Percentiles rank a stretch among this genome's conserved stretches.
phyloP scores from a whole-genome alignment of 2,888 invertebrate species.

The Metellina segmentata region DNA sequence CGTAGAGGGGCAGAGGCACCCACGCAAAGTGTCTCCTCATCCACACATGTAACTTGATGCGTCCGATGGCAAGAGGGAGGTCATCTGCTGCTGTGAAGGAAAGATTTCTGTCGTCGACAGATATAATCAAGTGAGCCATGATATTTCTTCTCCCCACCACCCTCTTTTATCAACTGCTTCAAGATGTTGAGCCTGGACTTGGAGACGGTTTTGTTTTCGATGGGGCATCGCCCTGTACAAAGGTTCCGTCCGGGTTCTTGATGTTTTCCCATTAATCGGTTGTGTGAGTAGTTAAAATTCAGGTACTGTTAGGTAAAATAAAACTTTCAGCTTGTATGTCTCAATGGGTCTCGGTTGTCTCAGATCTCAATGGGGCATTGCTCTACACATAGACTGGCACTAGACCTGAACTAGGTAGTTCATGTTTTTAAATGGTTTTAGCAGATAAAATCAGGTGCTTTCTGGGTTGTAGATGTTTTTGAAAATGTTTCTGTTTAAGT shows the following conservation, averaged over 20 bases:
- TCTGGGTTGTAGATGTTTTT: too few relatives aligned
- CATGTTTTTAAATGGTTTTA: too few relatives aligned
- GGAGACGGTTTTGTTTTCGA: slow-evolving; percentile 20
- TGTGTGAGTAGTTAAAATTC: neutral
- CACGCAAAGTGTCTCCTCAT: slow-evolving; percentile 26
- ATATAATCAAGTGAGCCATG: slow-evolving; percentile 45
- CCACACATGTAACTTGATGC: slow-evolving; percentile 63
- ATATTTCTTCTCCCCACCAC: slow-evolving; percentile 53
- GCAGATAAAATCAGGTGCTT: too few relatives aligned
- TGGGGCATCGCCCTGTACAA: slow-evolving; percentile 11
- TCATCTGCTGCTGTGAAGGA: slow-evolving; percentile 51
- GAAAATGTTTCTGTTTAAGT: too few relatives aligned
- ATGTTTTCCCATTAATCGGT: neutral
- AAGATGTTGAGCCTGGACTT: slow-evolving; percentile 45
- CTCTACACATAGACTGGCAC: too few relatives aligned
- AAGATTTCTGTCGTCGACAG: slow-evolving; percentile 69
- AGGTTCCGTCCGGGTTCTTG: neutral
- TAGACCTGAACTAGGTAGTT: too few relatives aligned
- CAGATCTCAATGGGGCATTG: neutral
- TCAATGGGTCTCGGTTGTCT: neutral
- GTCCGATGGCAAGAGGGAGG: slow-evolving; percentile 62
- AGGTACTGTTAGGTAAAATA: neutral
- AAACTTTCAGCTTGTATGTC: neutral
- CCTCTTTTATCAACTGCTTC: slow-evolving; percentile 61
- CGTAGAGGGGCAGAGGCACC: slow-evolving; percentile 47